A percentile compares a stretch with the other conserved stretches of the same genome.
Evolutionary conservation across 2,113 vertebrate species (phyloP).

Genomic region (Forbesichthys agassizii): DNA sequence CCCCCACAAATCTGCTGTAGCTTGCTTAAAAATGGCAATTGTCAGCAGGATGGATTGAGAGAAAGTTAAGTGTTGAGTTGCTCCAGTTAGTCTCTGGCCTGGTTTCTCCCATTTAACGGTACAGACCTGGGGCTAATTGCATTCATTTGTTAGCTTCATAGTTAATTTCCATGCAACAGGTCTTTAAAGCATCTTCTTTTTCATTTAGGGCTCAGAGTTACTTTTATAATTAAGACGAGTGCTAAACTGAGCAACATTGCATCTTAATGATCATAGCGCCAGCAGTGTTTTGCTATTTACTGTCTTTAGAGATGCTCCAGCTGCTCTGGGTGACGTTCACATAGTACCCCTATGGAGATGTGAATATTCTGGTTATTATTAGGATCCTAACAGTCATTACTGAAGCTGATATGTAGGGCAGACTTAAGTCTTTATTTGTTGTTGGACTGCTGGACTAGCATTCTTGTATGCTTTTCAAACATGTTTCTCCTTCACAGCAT

Average conservation of each 20-base stretch:
- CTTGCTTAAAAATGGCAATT: slow-evolving; percentile 34
- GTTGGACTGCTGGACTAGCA: slow-evolving; percentile 1
- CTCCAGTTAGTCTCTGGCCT: slow-evolving; percentile 60
- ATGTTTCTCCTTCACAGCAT: no score
- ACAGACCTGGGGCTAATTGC: slow-evolving; percentile 64
- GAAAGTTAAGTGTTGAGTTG: slow-evolving; percentile 45
- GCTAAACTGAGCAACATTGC: slow-evolving; percentile 50
- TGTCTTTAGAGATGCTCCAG: slow-evolving; percentile 44
- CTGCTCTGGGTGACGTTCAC: slow-evolving; percentile 49
- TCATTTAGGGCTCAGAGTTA: slow-evolving; percentile 26
- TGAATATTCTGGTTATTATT: slow-evolving; percentile 55
- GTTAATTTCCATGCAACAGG: slow-evolving; percentile 67
- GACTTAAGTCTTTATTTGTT: slow-evolving; percentile 46
- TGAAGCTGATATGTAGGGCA: slow-evolving; percentile 56
- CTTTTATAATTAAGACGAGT: slow-evolving; percentile 57
- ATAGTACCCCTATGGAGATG: slow-evolving; percentile 48
- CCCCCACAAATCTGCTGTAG: slow-evolving; percentile 26
- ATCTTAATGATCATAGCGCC: slow-evolving; percentile 49
- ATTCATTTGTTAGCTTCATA: slow-evolving; percentile 76
- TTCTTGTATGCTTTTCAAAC: slow-evolving; percentile 47
- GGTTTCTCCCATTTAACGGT: slow-evolving; percentile 60
- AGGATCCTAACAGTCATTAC: slow-evolving; percentile 56
- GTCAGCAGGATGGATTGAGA: slow-evolving; percentile 45
- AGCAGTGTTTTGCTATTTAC: slow-evolving; percentile 34
- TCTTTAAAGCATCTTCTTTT: slow-evolving; percentile 51